Evolutionary conservation across 1,140 invertebrate genomes (phyloP), one percentile per base, ranked within the genome.

Genomic region (Thalassaphorura encarpata): DNA sequence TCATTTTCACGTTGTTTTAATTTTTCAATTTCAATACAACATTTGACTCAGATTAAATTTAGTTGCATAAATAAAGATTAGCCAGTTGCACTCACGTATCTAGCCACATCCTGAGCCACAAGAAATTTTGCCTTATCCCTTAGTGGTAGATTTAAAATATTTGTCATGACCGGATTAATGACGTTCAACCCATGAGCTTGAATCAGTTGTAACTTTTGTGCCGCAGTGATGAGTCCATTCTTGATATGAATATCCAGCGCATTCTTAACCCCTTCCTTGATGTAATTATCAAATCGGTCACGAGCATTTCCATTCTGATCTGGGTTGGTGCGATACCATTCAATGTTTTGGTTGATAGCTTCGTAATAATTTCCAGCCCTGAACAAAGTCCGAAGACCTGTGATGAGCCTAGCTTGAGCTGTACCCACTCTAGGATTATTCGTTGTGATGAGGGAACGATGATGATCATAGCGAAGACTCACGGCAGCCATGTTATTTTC

Each of bases 401-500:
- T 5, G 19, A 43, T 43, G 6, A 43, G 18, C 6, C 5, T 19
- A 8, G 6, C 41, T 19, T 43, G 41, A 11, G 41, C 41, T n/a
- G 41, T n/a, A 6, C 11, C 11, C 41, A 8, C 21, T 43, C 41
- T 43, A 8, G 41, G 41, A 43, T 6, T 19, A 19, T 43, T 43
- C 21, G 41, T 43, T 5, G 41, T 43, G 19, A 43, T 43, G 19
- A 43, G 41, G 11, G 6, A 13, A 8, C 41, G 41, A 19, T 43
- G 41, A 19, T 11, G 6, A 21, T 6, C 11, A 43, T 43, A 19
- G 19, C 18, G 41, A 6, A 43, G 41, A 43, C 41, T 43, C 41
- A 43, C 41, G 6, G 41, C 41, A 43, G 41, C 41, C 41, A 43
- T 43, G 41, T 43, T 43, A 21, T 43, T 21, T 43, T 43, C 11